Percentiles rank a stretch among this genome's conserved stretches.
Evolutionary conservation across 1,140 invertebrate species (phyloP).

Genomic region (Temnothorax longispinosus): DNA sequence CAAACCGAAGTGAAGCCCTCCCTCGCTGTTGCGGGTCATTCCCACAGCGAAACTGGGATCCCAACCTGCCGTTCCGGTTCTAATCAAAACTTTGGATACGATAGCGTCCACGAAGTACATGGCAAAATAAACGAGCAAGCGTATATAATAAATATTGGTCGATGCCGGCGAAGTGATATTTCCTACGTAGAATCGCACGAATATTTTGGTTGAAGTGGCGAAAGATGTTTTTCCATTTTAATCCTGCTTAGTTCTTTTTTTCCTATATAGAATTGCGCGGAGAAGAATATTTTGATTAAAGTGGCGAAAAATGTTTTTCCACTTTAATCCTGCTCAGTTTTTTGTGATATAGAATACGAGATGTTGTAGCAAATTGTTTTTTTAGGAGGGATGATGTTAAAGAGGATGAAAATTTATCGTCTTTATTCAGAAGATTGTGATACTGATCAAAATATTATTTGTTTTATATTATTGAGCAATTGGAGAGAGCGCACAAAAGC

Average conservation of each 20-base stretch:
- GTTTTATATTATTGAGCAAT: background rate
- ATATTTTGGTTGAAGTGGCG: background rate
- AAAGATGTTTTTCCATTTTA: background rate
- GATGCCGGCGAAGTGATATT: background rate
- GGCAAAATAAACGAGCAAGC: background rate
- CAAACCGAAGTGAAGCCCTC: background rate
- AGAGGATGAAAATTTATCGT: background rate
- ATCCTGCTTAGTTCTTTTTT: background rate
- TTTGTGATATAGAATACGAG: background rate
- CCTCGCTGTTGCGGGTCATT: background rate
- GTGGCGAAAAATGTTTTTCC: background rate
- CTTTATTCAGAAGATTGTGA: background rate
- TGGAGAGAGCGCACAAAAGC: background rate
- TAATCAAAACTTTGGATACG: slow-evolving; percentile 45
- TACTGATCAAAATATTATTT: background rate
- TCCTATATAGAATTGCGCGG: background rate
- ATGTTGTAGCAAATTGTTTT: background rate
- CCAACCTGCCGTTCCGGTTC: background rate
- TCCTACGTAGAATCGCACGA: background rate
- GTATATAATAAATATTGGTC: slow-evolving; percentile 46
- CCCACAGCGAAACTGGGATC: background rate
- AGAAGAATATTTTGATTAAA: background rate
- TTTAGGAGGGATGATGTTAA: background rate
- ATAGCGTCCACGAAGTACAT: background rate
- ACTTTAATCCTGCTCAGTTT: background rate